These are phyloP conservation scores for Platyscapa corneri DNA, from an alignment of 1,140 invertebrate species.

Conservation along the genomic window DNA sequence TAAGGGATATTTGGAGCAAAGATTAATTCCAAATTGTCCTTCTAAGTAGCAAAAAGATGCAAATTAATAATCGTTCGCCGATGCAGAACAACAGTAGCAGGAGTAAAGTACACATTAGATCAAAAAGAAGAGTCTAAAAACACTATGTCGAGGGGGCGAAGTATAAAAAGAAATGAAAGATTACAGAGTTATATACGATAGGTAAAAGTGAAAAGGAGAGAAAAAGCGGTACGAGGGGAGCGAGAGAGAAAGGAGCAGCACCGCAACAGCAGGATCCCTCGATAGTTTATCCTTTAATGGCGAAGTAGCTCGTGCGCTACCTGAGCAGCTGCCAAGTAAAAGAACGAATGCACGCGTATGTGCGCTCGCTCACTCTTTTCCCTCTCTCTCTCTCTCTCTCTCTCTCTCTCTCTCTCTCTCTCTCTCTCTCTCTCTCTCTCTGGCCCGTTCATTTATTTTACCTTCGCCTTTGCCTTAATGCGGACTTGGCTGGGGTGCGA, in stretches of 20 bases:
- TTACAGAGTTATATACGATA: slow-evolving; percentile 32
- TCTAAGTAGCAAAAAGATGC: slow-evolving; percentile 1
- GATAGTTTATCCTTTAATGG: slow-evolving; percentile 66
- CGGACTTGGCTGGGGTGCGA: slow-evolving; percentile 52
- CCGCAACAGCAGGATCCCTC: slow-evolving; percentile 53
- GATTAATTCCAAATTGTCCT: neutral
- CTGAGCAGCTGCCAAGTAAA: slow-evolving; percentile 68
- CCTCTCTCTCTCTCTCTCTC: slow-evolving; percentile 55
- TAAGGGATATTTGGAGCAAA: neutral
- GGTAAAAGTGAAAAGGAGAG: slow-evolving; percentile 23
- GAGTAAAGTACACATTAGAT: neutral
- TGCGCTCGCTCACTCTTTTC: slow-evolving; percentile 39
- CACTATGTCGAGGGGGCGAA: neutral
- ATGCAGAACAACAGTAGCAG: slow-evolving; percentile 16
- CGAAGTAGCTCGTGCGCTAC: slow-evolving; percentile 72
- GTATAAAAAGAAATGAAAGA: slow-evolving; percentile 49
- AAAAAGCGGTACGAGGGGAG: neutral
- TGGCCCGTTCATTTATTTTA: slow-evolving; percentile 68
- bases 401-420: slow-evolving; percentile 59
- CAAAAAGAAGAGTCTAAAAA: slow-evolving; percentile 37
- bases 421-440: slow-evolving; percentile 62
- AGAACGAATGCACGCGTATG: slow-evolving; percentile 58
- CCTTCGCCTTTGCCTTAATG: slow-evolving; percentile 69
- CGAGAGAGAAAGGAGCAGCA: slow-evolving; percentile 44
- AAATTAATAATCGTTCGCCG: slow-evolving; percentile 20